A percentile compares a stretch with the other conserved stretches of the same genome.
Conservation (phyloP, 2,113 vertebrate species). For the Smithornis capensis region DNA sequence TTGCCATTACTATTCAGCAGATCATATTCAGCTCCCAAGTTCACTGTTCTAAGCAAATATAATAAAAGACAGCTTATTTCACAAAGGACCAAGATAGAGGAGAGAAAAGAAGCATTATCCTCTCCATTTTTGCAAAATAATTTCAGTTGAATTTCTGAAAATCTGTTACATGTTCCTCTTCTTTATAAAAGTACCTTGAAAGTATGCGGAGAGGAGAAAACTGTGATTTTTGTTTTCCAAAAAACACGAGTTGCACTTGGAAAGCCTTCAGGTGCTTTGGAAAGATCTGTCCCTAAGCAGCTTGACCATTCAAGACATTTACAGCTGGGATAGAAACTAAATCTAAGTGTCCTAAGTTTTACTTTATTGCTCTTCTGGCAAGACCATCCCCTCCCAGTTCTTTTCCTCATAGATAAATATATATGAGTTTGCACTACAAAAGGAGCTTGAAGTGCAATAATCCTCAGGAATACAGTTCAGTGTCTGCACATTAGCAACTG, state of each 20-base stretch:
- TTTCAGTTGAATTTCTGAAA: neutral
- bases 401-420: neutral
- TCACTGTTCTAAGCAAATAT: neutral
- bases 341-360: neutral
- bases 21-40: neutral
- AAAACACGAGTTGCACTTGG: neutral
- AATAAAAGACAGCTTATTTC: neutral
- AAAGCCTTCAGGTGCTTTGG: neutral
- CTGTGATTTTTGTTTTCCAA: neutral
- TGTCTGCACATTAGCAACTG: neutral
- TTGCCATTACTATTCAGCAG: neutral
- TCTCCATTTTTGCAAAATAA: neutral
- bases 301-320: neutral
- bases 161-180: neutral
- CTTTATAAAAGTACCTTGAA: neutral
- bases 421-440: neutral
- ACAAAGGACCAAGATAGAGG: neutral
- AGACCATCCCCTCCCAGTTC: neutral
- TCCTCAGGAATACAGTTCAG: neutral
- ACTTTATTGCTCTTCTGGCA: neutral
- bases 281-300: neutral
- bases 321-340: neutral
- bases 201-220: neutral
- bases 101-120: neutral
- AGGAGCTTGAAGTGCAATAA: neutral